Base-by-base conservation (phyloP, 2,797 vertebrate genomes). In the Enteromius afrohamiltoni region DNA sequence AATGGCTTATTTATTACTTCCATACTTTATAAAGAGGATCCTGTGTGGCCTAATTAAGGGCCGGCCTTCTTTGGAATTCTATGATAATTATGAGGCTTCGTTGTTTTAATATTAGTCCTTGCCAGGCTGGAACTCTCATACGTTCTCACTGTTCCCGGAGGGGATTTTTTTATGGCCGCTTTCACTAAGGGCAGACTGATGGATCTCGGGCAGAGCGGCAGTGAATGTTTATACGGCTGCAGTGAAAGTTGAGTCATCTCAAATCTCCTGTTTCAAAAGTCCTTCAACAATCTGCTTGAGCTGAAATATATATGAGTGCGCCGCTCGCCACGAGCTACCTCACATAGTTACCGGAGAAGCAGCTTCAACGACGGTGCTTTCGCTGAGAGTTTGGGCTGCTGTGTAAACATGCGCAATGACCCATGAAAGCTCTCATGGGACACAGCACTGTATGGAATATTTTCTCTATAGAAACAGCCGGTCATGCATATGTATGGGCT, bases 11-110 rank as follows among this genome's bases (percentile, higher is more conserved):
- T 95, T 95, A 95, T 94, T 92, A 94, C 92, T 90, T 94, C 92
- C 93, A 94, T 95, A 92, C 94, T 94, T 95, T 93, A 94, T 94
- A 88, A 88, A 88, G 85, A 89, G 80, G 92, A 90, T 95, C 95
- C 95, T 93, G 93, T 94, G 95, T 94, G 95, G 94, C 93, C 94
- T 95, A 93, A 95, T 95, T 95, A 95, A 89, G 88, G 89, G 90
- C 89, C 90, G 91, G 90, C 84, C 93, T 93, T 93, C 93, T 93
- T 90, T 93, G 92, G 92, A 92, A 93, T 92, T 94, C 93, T 93
- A 90, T 91, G 91, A 93, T 95, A 93, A 95, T 95, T 94, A 95
- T 89, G 90, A 77, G 91, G 90, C 92, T 94, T 93, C 93, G 93
- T 95, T 95, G 94, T 95, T 95, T 95, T 94, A 94, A 95, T 95